A percentile compares a stretch with the other conserved stretches of the same genome.
phyloP scores from a whole-genome alignment of 1,140 invertebrate species.

The Bicyclus anynana region DNA sequence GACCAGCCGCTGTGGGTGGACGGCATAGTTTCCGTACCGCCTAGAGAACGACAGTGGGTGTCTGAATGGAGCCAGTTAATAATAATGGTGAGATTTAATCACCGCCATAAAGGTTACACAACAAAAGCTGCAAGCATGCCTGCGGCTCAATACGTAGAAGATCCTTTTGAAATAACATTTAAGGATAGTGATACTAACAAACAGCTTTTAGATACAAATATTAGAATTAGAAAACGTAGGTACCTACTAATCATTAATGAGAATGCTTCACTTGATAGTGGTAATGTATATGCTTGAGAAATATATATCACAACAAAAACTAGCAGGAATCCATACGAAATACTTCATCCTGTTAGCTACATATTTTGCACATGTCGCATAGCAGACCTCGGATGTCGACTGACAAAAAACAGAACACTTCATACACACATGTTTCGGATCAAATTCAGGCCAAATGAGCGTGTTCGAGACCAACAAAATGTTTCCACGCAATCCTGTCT shows the following conservation, averaged over 20 bases:
- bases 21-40: constrained; percentile 72
- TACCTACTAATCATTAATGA: constrained; percentile 55
- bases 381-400: constrained; percentile 57
- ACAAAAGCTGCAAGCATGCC: constrained; percentile 65
- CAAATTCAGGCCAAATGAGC: constrained; percentile 40
- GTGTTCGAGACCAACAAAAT: constrained; percentile 15
- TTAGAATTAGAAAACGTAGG: constrained; percentile 37
- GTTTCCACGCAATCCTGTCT: not conserved
- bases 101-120: constrained; percentile 72
- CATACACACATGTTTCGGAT: constrained; percentile 51
- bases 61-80: constrained; percentile 76
- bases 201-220: constrained; percentile 50
- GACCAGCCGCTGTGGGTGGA: constrained; percentile 72
- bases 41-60: constrained; percentile 74
- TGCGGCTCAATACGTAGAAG: constrained; percentile 55
- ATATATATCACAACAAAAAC: not conserved
- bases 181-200: constrained; percentile 54
- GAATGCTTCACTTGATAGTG: constrained; percentile 5
- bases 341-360: constrained; percentile 42
- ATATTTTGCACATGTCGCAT: constrained; percentile 63
- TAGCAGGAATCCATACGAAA: constrained; percentile 47
- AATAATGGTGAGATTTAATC: constrained; percentile 77
- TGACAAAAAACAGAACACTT: constrained; percentile 67
- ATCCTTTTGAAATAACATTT: constrained; percentile 55
- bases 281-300: not conserved